These are phyloP conservation scores for Lutjanus erythropterus DNA, from an alignment of 2,113 vertebrate genomes.

Conservation along the genomic window DNA sequence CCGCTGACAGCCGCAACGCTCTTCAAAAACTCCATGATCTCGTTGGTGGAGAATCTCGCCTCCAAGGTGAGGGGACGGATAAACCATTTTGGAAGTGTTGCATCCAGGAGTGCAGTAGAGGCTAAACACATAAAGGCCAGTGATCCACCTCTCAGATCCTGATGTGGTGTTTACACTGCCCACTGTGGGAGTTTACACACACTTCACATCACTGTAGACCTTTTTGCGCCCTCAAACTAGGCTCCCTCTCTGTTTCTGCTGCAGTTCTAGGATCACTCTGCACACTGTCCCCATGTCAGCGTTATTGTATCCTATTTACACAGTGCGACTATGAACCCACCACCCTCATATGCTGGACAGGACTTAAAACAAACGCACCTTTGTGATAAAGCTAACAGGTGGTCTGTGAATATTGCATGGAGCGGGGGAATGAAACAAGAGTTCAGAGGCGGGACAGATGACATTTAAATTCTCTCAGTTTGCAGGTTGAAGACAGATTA, in stretches of 20 bases:
- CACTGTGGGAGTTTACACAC: neutral
- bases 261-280: too few relatives aligned
- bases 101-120: too few relatives aligned
- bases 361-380: too few relatives aligned
- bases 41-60: constrained; percentile 95
- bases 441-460: too few relatives aligned
- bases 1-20: constrained; percentile 95
- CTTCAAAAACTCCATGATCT: constrained; percentile 99
- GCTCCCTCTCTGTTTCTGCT: neutral
- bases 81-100: too few relatives aligned
- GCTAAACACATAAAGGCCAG: too few relatives aligned
- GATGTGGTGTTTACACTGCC: neutral
- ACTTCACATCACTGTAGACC: neutral
- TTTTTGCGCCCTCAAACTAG: neutral
- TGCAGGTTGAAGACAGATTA: neutral
- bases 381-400: too few relatives aligned
- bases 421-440: too few relatives aligned
- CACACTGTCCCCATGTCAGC: neutral
- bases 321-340: neutral
- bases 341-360: neutral
- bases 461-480: too few relatives aligned
- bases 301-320: neutral
- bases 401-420: too few relatives aligned
- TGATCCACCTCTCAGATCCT: neutral
- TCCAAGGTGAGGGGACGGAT: constrained; percentile 95